Percentiles rank a stretch among this genome's conserved stretches.
Evolutionary conservation across 2,888 invertebrate species (phyloP).

Genomic region (Drosophila tripunctata): DNA sequence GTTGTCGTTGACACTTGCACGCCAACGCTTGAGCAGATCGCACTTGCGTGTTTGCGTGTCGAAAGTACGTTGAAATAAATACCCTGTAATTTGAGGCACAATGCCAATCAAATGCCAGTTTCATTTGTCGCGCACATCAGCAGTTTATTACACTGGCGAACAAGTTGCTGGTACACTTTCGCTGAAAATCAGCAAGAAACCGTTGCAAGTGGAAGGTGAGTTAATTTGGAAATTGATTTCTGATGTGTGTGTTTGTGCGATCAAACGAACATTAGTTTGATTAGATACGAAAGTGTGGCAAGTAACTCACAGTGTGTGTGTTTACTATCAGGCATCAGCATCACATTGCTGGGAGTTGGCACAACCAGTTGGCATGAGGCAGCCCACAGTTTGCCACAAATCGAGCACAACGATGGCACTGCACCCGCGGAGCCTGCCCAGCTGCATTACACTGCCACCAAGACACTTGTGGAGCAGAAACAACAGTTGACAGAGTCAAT

Average conservation of each 20-base stretch:
- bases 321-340: slow-evolving; percentile 44
- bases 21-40: slow-evolving; percentile 28
- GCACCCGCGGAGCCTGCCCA: slow-evolving; percentile 20
- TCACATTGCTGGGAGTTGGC: slow-evolving; percentile 55
- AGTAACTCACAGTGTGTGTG: background rate
- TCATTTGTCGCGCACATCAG: slow-evolving; percentile 60
- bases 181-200: slow-evolving; percentile 48
- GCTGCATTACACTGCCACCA: slow-evolving; percentile 31
- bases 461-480: slow-evolving; percentile 40
- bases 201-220: slow-evolving; percentile 60
- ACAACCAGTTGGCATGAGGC: slow-evolving; percentile 58
- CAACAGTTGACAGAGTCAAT: slow-evolving; percentile 21
- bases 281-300: slow-evolving; percentile 41
- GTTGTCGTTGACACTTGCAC: slow-evolving; percentile 28
- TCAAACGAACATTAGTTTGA: slow-evolving; percentile 26
- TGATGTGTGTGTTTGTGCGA: slow-evolving; percentile 5
- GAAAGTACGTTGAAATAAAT: slow-evolving; percentile 7
- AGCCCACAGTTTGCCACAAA: slow-evolving; percentile 10
- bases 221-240: slow-evolving; percentile 11
- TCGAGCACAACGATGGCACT: slow-evolving; percentile 69
- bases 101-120: slow-evolving; percentile 68
- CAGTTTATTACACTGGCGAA: slow-evolving; percentile 73
- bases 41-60: slow-evolving; percentile 43
- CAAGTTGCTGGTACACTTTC: slow-evolving; percentile 57
- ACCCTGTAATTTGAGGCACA: slow-evolving; percentile 20